Conservation (phyloP, 2,113 vertebrate species). For the Gavia stellata region DNA sequence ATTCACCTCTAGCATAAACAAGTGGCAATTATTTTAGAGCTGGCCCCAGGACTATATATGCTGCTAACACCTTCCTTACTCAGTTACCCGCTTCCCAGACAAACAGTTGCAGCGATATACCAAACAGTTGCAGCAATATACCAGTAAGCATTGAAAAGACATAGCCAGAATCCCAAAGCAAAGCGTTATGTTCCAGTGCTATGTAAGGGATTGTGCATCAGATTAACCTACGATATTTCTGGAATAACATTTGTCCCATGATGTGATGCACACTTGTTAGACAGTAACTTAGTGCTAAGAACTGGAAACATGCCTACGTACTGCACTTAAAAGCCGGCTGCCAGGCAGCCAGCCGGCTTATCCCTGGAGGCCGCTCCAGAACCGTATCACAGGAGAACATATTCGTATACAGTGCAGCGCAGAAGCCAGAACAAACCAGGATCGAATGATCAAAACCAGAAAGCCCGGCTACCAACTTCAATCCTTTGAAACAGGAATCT, state of each 20-base stretch:
- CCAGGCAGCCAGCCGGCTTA: neutral
- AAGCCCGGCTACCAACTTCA: neutral
- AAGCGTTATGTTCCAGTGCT: neutral
- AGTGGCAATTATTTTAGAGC: neutral
- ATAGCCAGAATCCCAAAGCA: neutral
- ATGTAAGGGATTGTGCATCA: neutral
- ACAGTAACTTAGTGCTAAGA: neutral
- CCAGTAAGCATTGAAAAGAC: neutral
- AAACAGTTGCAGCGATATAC: neutral
- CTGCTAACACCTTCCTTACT: neutral
- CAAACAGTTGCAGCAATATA: neutral
- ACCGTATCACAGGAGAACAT: neutral
- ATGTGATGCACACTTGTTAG: neutral
- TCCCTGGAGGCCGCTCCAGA: neutral
- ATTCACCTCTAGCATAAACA: neutral
- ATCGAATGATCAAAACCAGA: neutral
- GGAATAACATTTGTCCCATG: slow-evolving; percentile 11
- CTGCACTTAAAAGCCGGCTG: neutral
- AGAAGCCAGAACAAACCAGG: neutral
- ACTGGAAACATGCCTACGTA: neutral
- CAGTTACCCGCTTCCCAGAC: neutral
- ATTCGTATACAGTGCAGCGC: neutral
- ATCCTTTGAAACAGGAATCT: neutral
- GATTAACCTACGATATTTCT: slow-evolving; percentile 36
- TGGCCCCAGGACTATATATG: neutral